Evolutionary conservation across 2,888 invertebrate genomes (phyloP).

Genomic region (Amblyteles armatorius): DNA sequence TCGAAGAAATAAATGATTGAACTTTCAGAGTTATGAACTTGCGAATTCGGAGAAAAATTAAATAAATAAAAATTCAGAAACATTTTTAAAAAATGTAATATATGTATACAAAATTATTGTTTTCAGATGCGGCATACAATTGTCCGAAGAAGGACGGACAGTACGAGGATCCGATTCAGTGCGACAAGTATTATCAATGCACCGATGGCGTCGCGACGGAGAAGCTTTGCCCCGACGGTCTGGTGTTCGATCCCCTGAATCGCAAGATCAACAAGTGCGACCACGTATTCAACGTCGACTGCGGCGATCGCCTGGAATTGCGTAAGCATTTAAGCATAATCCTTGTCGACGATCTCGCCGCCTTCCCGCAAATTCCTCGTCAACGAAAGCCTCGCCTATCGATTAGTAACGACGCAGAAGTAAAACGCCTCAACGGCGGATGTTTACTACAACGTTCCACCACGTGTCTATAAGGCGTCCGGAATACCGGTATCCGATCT

Average conservation of each 20-base stretch:
- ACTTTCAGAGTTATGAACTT: not conserved
- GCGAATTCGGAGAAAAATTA: not conserved
- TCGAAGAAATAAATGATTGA: not conserved
- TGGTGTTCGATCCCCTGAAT: slow-evolving; percentile 94
- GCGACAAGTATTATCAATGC: slow-evolving; percentile 95
- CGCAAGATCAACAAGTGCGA: slow-evolving; percentile 96
- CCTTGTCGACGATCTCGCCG: not conserved
- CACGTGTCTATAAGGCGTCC: not conserved
- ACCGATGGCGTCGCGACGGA: slow-evolving; percentile 89
- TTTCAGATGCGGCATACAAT: slow-evolving; percentile 87
- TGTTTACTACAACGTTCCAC: not conserved
- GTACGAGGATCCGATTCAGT: slow-evolving; percentile 92
- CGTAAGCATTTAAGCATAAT: slow-evolving; percentile 92
- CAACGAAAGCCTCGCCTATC: slow-evolving; percentile 18
- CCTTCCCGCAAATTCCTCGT: slow-evolving; percentile 41
- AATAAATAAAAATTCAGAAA: not conserved
- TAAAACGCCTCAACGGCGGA: not conserved
- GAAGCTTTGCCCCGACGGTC: slow-evolving; percentile 94
- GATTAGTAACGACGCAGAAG: slow-evolving; percentile 3
- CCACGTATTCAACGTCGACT: slow-evolving; percentile 96
- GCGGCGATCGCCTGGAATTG: slow-evolving; percentile 94
- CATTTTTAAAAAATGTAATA: not conserved
- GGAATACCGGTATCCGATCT: not conserved
- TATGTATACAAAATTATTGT: slow-evolving; percentile 1
- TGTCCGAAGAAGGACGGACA: slow-evolving; percentile 94